These are phyloP conservation scores for Enteromius treurensis DNA, from an alignment of 2,797 vertebrate species.

Conservation along the genomic window DNA sequence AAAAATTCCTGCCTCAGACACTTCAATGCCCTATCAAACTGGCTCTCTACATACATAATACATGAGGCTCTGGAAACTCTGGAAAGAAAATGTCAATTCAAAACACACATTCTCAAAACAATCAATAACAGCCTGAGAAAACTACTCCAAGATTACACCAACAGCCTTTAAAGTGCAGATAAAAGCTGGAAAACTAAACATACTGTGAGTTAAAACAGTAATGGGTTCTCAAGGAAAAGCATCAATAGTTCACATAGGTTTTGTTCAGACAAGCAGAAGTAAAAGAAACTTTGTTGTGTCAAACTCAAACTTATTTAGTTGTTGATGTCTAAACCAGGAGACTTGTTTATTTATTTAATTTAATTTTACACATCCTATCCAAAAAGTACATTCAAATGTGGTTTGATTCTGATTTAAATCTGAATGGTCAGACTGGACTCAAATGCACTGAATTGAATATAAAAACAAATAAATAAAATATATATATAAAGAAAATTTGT, in stretches of 20 bases:
- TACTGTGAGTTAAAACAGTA: background rate
- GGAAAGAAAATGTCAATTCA: background rate
- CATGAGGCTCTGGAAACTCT: slow-evolving; percentile 15
- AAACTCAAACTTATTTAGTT: too few species aligned
- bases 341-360: background rate
- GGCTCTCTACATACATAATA: slow-evolving; percentile 5
- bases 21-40: slow-evolving; percentile 18
- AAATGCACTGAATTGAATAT: background rate
- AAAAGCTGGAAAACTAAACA: background rate
- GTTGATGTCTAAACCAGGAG: background rate
- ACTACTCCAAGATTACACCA: background rate
- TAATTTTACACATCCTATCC: background rate
- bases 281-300: background rate
- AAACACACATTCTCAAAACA: background rate
- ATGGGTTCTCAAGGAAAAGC: background rate
- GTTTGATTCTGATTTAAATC: background rate
- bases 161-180: background rate
- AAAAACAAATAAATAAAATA: background rate
- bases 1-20: slow-evolving; percentile 33
- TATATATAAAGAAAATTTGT: background rate
- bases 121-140: background rate
- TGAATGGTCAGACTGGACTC: background rate
- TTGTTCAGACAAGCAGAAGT: background rate
- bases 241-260: background rate
- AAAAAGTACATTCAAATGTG: background rate